A percentile compares a stretch with the other conserved stretches of the same genome.
Evolutionary conservation across 1,140 invertebrate genomes (phyloP).

Genomic region (Drosophila ohnishii): DNA sequence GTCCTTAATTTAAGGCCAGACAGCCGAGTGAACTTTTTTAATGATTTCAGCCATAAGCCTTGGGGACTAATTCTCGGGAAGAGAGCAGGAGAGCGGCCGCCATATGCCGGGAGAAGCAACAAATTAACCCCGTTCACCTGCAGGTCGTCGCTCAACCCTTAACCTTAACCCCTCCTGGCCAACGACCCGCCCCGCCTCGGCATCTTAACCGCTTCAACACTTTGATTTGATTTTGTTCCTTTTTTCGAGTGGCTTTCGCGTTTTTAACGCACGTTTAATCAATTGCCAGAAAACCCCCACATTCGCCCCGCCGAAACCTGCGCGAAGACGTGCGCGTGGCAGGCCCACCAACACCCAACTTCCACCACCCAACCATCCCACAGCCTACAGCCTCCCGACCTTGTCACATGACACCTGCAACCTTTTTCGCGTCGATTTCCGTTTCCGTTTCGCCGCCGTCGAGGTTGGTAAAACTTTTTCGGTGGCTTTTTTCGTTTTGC

Average conservation of each 20-base stretch:
- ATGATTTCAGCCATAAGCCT: slow-evolving; percentile 70
- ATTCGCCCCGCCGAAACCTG: slow-evolving; percentile 24
- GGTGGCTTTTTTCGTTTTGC: slow-evolving; percentile 47
- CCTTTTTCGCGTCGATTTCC: slow-evolving; percentile 80
- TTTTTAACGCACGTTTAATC: slow-evolving; percentile 64
- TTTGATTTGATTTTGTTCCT: slow-evolving; percentile 73
- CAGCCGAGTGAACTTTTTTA: slow-evolving; percentile 65
- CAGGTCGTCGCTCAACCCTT: slow-evolving; percentile 59
- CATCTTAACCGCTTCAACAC: slow-evolving; percentile 78
- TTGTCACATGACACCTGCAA: slow-evolving; percentile 80
- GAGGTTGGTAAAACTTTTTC: slow-evolving; percentile 56
- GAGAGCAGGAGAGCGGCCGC: slow-evolving; percentile 17
- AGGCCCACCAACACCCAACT: slow-evolving; percentile 2
- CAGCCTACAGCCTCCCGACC: slow-evolving; percentile 43
- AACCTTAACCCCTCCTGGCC: slow-evolving; percentile 58
- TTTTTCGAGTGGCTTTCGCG: slow-evolving; percentile 28
- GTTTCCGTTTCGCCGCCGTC: slow-evolving; percentile 70
- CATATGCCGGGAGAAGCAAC: slow-evolving; percentile 74
- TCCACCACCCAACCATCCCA: slow-evolving; percentile 4
- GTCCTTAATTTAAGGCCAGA: slow-evolving; percentile 74
- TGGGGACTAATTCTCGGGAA: slow-evolving; percentile 72
- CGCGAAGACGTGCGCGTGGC: slow-evolving; percentile 48
- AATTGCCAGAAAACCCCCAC: slow-evolving; percentile 42
- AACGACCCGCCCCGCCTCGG: slow-evolving; percentile 5
- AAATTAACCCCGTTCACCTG: slow-evolving; percentile 77